Evolutionary conservation across 2,113 vertebrate species (phyloP), one percentile per base, ranked within the genome.

Genomic region (Chrysochloris asiatica): DNA sequence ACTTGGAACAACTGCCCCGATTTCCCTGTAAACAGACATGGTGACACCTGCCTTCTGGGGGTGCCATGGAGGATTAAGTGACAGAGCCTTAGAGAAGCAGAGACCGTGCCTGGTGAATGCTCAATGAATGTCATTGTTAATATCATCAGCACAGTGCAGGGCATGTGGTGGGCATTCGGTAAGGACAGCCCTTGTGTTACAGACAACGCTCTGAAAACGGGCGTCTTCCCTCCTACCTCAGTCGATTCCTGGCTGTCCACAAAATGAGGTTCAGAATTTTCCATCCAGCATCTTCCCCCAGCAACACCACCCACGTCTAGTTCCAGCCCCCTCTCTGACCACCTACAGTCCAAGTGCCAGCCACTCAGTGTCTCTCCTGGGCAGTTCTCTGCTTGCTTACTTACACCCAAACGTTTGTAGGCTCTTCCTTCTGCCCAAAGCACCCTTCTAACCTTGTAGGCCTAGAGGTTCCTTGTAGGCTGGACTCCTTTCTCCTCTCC

Each of bases 141-240:
- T 86, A 78, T 50, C 33, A 36, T 72, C 10, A 52, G 85, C 79
- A 76, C 26, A 61, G 77, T 48, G 30, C 5, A 0, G 88, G 83
- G 79, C 91, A 78, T 85, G 5, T 1, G 1, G 78, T 36, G 78
- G 90, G 69, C 69, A 4, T 76, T 89, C 8, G 6, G 67, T 36
- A 26, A 54, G 14, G 28, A 69, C 21, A 86, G 84, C 92, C 92
- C 93, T 93, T 86, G 82, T 72, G 36, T 91, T 75, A 82, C 89
- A 89, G 88, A 73, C 73, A 12, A 48, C 2, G 2, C 56, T 85
- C 61, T 38, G 63, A 71, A 73, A 56, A 33, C 13, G 0, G 0
- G 0, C 59, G 8, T 73, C 83, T 52, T 41, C 33, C 77, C 45
- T 50, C 72, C 65, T 28, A 10, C 14, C 67, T 79, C 65, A 22